These are phyloP conservation scores for Heterotis niloticus DNA, from an alignment of 2,113 vertebrate species.

Conservation along the genomic window DNA sequence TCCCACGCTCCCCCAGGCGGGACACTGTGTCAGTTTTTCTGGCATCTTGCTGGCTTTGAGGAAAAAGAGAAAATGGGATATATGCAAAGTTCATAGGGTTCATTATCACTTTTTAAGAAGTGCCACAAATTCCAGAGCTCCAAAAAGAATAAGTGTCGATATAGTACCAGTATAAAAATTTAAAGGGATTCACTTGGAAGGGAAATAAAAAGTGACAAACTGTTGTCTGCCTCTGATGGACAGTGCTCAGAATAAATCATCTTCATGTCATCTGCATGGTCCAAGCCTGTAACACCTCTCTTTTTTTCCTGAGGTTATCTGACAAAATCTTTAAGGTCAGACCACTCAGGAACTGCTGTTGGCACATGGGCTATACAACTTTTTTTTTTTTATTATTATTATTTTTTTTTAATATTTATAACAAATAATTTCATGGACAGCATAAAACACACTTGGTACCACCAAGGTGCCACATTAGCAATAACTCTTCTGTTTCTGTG, in stretches of 20 bases:
- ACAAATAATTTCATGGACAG: not conserved
- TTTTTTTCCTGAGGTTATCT: conserved; percentile 17
- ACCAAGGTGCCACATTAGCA: not conserved
- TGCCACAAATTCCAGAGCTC: conserved; percentile 12
- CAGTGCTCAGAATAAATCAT: conserved; percentile 31
- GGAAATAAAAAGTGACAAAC: conserved; percentile 36
- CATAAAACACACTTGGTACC: not conserved
- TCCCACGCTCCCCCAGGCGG: too few species aligned
- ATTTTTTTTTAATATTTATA: not conserved
- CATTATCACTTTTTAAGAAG: conserved; percentile 16
- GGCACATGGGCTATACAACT: not conserved
- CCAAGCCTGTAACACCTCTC: not conserved
- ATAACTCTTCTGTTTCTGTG: not conserved
- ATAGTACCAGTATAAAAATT: too few species aligned
- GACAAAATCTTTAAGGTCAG: conserved; percentile 1
- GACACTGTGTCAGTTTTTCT: too few species aligned
- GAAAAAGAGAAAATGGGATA: conserved; percentile 2
- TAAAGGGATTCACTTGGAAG: conserved; percentile 21
- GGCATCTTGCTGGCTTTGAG: not conserved
- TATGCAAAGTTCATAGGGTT: not conserved
- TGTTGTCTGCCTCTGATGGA: conserved; percentile 26
- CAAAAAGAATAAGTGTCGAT: too few species aligned
- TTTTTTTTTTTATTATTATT: too few species aligned
- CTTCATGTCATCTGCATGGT: conserved; percentile 19
- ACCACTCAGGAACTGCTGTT: not conserved